These are phyloP conservation scores for Eumeta japonica DNA, from an alignment of 1,140 invertebrate genomes.

Conservation along the genomic window DNA sequence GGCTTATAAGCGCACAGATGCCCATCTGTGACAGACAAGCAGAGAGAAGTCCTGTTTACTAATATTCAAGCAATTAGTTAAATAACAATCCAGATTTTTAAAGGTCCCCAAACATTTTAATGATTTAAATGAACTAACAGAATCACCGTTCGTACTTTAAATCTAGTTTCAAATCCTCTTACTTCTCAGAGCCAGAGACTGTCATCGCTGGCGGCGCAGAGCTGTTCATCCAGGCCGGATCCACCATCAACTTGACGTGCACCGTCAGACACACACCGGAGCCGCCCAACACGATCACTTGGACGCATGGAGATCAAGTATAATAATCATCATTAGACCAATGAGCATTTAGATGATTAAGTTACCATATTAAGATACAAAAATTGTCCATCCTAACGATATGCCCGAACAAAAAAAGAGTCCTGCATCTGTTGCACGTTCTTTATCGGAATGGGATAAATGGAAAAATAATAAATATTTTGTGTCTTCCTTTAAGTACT, in stretches of 20 bases:
- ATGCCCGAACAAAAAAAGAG: not conserved
- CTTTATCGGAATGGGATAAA: not conserved
- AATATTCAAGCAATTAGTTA: not conserved
- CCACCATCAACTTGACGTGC: constrained; percentile 70
- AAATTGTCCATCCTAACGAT: no score
- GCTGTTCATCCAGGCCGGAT: constrained; percentile 67
- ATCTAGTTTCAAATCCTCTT: constrained; percentile 6
- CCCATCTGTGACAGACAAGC: no score
- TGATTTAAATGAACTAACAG: not conserved
- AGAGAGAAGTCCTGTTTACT: no score
- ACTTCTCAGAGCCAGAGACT: constrained; percentile 63
- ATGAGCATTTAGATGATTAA: not conserved
- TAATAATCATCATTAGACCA: constrained; percentile 8
- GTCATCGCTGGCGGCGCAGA: constrained; percentile 64
- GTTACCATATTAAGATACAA: no score
- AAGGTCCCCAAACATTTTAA: no score
- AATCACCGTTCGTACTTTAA: not conserved
- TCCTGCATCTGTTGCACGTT: not conserved
- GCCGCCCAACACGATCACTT: constrained; percentile 64
- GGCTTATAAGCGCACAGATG: no score
- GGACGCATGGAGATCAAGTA: constrained; percentile 67
- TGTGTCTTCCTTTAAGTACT: no score
- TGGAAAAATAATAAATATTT: no score
- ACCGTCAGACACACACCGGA: constrained; percentile 65
- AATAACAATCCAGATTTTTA: no score